Evolutionary conservation across 2,797 vertebrate genomes (phyloP).

Genomic region (Muscicapa comitata): DNA sequence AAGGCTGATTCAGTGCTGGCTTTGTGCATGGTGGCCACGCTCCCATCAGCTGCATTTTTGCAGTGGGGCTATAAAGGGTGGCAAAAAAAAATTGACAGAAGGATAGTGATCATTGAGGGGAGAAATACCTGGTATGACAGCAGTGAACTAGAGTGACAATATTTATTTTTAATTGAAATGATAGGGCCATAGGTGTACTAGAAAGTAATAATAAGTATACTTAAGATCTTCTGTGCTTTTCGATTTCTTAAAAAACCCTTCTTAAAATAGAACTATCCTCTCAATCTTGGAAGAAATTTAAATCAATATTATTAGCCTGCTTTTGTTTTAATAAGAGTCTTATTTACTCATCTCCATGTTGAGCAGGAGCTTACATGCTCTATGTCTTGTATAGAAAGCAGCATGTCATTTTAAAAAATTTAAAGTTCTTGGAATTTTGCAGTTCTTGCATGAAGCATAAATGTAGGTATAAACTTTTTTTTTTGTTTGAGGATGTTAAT

Average conservation of each 20-base stretch:
- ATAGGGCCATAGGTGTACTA: background rate
- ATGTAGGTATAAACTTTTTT: background rate
- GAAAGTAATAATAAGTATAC: background rate
- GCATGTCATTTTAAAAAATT: background rate
- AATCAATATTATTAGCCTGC: background rate
- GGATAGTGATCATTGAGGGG: background rate
- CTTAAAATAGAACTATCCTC: background rate
- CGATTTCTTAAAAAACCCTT: background rate
- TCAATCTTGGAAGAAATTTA: background rate
- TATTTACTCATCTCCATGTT: background rate
- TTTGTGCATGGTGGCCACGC: constrained; percentile 48
- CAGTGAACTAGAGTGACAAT: constrained; percentile 12
- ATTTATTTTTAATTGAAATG: constrained; percentile 19
- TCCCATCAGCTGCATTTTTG: constrained; percentile 61
- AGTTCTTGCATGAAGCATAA: background rate
- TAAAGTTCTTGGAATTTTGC: background rate
- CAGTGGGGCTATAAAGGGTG: background rate
- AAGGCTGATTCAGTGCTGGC: constrained; percentile 59
- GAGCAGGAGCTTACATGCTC: background rate
- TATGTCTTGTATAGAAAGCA: background rate
- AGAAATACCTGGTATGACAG: constrained; percentile 15
- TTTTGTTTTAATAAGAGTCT: background rate
- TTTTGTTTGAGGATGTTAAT: background rate
- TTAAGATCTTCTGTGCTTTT: background rate
- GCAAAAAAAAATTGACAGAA: background rate